Evolutionary conservation across 1,140 invertebrate genomes (phyloP), one percentile per base, ranked within the genome.

Genomic region (Calliopsis andreniformis): DNA sequence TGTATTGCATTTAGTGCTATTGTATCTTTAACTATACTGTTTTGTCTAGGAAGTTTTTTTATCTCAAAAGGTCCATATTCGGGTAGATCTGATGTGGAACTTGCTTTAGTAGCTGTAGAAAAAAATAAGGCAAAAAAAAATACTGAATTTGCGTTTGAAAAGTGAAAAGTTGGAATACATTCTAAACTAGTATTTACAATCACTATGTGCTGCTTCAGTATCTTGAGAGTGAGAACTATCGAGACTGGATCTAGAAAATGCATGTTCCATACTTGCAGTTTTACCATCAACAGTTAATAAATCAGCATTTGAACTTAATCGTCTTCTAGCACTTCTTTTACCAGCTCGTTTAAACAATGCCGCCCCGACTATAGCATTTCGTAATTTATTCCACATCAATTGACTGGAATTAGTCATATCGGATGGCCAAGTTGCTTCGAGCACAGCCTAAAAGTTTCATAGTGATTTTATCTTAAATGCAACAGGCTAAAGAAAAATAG

Each of bases 381-480:
- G 95, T 23, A 99, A 92, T 91, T 98, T 98, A 88, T 97, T 98
- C 98, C 98, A 99, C 85, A 98, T 93, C 10, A 98, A 87, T 86
- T 97, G 96, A 82, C 96, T 95, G 30, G 94, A 94, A 88, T 96
- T 97, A 8, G 95, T 95, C 92, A 96, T 96, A 85, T 97, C 96
- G 16, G 96, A 96, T 3, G 98, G 97, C 98, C 98, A 99, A 76
- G 97, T 96, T 30, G 98, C 97, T 92, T 99, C 98, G 25, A 99
- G 93, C 18, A 99, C 98, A 86, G 96, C 95, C 90, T 94, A 92
- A 47, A 18, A 42, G 43, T 47, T 49, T 35, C 18, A 69, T 20
- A 18, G 23, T 39, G 45, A 63, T 69, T 72, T 42, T 49, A 63
- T 25, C 45, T n/a, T 39, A 10, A 35, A 43, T 53, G 2, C 66